phyloP scores from a whole-genome alignment of 2,888 invertebrate genomes.

The Tachina lurida region DNA sequence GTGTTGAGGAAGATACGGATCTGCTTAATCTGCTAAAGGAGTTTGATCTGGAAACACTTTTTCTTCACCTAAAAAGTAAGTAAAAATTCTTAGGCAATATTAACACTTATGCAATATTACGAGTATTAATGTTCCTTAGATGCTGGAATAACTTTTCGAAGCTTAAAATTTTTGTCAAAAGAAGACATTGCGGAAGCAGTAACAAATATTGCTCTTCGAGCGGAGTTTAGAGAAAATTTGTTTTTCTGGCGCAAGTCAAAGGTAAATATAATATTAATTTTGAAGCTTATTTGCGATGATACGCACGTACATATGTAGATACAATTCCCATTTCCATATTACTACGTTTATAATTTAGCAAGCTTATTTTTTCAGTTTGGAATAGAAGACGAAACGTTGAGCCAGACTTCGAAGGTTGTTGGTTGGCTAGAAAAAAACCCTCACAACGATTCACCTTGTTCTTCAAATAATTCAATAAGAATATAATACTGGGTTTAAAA shows the following conservation, averaged over 20 bases:
- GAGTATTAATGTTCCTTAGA: constrained; percentile 60
- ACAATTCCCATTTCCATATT: too few species aligned
- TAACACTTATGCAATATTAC: constrained; percentile 53
- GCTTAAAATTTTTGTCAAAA: constrained; percentile 59
- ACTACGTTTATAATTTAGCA: too few species aligned
- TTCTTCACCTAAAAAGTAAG: constrained; percentile 62
- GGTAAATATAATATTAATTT: constrained; percentile 1
- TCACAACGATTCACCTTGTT: constrained; percentile 62
- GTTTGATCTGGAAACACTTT: constrained; percentile 57
- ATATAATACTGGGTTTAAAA: too few species aligned
- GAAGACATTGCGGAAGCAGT: constrained; percentile 60
- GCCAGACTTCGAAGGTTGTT: constrained; percentile 57
- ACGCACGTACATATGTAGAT: constrained; percentile 44
- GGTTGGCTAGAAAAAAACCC: constrained; percentile 61
- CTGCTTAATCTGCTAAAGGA: constrained; percentile 11
- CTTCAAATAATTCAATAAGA: constrained; percentile 66
- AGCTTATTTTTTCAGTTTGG: too few species aligned
- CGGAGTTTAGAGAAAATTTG: constrained; percentile 53
- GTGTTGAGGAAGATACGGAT: constrained; percentile 41
- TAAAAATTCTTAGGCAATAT: constrained; percentile 51
- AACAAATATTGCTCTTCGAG: constrained; percentile 62
- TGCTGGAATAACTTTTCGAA: constrained; percentile 59
- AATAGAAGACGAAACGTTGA: constrained; percentile 60
- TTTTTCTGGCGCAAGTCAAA: constrained; percentile 56
- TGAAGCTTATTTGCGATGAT: constrained; percentile 46